Evolutionary conservation across 2,888 invertebrate genomes (phyloP), one percentile per base, ranked within the genome.

Genomic region (Campoplex capitator): DNA sequence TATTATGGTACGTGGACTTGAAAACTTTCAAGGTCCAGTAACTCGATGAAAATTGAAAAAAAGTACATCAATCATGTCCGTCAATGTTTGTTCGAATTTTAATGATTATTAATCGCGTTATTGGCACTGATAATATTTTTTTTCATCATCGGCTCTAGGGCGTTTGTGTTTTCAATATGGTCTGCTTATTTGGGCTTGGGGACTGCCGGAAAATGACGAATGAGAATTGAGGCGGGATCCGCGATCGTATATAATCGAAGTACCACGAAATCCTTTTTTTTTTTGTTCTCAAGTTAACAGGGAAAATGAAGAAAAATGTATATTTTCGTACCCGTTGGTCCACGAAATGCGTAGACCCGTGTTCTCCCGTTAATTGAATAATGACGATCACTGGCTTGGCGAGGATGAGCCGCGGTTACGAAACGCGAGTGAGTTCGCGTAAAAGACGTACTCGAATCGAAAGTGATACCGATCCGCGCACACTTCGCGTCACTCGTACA

Each of bases 381-480:
- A 74, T 35, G n/a, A 51, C 77, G 51, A 35, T 28, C 75, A 75
- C 75, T 54, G 51, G 51, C 11, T 35, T 51, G 9, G 13, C 13
- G 23, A 56, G 65, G 65, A 77, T 32, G 45, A 28, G 32, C 13
- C 32, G 62, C 13, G 77, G 67, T 77, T 78, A 78, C 70, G 32
- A 56, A 23, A 70, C 42, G 45, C 45, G 56, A 28, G 56, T 42
- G 54, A 58, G 56, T 79, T 48, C 58, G 77, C 16, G 65, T 23
- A 38, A 51, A 78, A 62, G 32, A 70, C 35, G 23, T 45, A 18
- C 11, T 48, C 35, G 62, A 77, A 77, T 77, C 23, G 67, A 77
- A 65, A 67, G 77, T 77, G 67, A 77, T 78, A 78, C 67, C 18
- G 77, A 77, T 77, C 18, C 35, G 48, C 62, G 48, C 45, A 76